Percentiles rank a stretch among this genome's conserved stretches.
Conservation (phyloP, 2,888 invertebrate genomes). For the Lithophane semibrunnea region DNA sequence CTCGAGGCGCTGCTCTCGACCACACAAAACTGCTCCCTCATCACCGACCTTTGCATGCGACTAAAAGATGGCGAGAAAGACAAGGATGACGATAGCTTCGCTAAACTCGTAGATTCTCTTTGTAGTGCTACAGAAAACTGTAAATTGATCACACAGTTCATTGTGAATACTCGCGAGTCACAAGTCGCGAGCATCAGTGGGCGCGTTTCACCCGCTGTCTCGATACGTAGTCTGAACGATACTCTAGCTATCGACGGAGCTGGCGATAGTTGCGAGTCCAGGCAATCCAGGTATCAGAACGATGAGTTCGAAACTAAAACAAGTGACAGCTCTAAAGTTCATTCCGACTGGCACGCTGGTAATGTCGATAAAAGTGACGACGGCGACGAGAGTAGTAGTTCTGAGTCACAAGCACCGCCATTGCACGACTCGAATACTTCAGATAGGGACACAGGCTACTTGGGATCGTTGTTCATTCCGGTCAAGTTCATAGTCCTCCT, state of each 20-base stretch:
- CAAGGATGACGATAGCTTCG: slow-evolving; percentile 66
- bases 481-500: slow-evolving; percentile 76
- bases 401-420: slow-evolving; percentile 33
- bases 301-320: slow-evolving; percentile 1
- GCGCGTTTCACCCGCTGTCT: slow-evolving; percentile 73
- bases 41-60: slow-evolving; percentile 77
- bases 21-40: slow-evolving; percentile 77
- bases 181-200: slow-evolving; percentile 29
- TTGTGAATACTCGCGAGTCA: slow-evolving; percentile 68
- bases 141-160: slow-evolving; percentile 75
- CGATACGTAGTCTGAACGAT: slow-evolving; percentile 80
- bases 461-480: slow-evolving; percentile 63
- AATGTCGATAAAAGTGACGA: slow-evolving; percentile 28
- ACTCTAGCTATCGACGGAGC: slow-evolving; percentile 63
- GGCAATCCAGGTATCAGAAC: slow-evolving; percentile 36
- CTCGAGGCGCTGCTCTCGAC: slow-evolving; percentile 79
- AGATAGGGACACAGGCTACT: slow-evolving; percentile 42
- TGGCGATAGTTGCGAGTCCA: slow-evolving; percentile 45
- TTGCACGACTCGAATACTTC: slow-evolving; percentile 45
- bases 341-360: slow-evolving; percentile 14
- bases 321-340: slow-evolving; percentile 1
- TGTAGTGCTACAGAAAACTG: slow-evolving; percentile 76
- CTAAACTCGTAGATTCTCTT: slow-evolving; percentile 75
- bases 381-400: slow-evolving; percentile 51
- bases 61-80: slow-evolving; percentile 63